Evolutionary conservation across 2,888 invertebrate genomes (phyloP), one percentile per base, ranked within the genome.

Genomic region (Graphium colonna): DNA sequence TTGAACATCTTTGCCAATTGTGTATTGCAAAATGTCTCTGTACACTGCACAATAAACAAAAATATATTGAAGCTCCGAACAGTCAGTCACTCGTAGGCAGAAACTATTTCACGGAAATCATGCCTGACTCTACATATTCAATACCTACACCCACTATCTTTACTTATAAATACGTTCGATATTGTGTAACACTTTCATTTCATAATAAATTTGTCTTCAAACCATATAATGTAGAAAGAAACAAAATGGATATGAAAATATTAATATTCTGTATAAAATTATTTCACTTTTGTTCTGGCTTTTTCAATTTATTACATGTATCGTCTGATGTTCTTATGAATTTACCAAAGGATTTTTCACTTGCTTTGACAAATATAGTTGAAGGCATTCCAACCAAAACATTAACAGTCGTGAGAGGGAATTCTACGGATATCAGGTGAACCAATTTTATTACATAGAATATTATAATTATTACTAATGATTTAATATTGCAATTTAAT

Each of bases 331-430:
- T 55, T n/a, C 60, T 82, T 60, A 71, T 59, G 1, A 65, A 56
- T 21, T 65, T 87, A 8, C 86, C 89, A 0, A 65, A 65, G 44
- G 80, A 78, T 15, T 82, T 90, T 60, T 63, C 86, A 0, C 55
- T 68, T 10, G 90, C 90, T 21, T 59, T 90, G 10, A 82, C 81
- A 60, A 89, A 90, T 66, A 83, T 90, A 38, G 83, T 82, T 1
- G 73, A 81, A 55, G 77, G 81, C 1, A 56, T 89, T 42, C 82
- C 87, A 0, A 63, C 81, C 5, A 84, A 73, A 50, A 71, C 76
- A 12, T 65, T 88, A 17, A 79, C 80, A 28, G 73, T 88, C 42
- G 85, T 89, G 1, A 71, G 77, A 43, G 88, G 88, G 3, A 84
- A 86, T 57, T 80, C 86, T 4, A 81, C 85, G 1, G 73, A 76